Percentiles rank a stretch among this genome's conserved stretches.
Conservation (phyloP, 1,140 invertebrate genomes). For the Conus ventricosus region DNA sequence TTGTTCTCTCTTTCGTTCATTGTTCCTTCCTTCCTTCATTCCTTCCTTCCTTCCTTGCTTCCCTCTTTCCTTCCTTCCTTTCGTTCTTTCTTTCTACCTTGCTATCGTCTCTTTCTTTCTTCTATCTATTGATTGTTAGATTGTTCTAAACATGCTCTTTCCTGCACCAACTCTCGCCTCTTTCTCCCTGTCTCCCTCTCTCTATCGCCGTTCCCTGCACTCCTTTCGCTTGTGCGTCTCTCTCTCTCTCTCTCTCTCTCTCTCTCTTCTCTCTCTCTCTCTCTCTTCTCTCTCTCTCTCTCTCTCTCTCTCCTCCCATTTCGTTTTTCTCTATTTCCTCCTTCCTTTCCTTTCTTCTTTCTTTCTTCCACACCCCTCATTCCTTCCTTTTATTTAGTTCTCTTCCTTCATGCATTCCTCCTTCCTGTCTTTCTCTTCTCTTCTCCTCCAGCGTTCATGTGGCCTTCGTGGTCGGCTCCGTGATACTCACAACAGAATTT, state of each 20-base stretch:
- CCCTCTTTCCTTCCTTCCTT: constrained; percentile 34
- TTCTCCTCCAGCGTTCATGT: neutral
- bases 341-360: constrained; percentile 38
- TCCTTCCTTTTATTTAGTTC: constrained; percentile 34
- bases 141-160: no score
- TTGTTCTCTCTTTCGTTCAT: neutral
- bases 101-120: neutral
- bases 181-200: constrained; percentile 12
- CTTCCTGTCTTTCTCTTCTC: neutral
- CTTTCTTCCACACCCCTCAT: constrained; percentile 15
- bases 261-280: constrained; percentile 8
- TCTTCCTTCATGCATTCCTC: constrained; percentile 18
- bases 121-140: no score
- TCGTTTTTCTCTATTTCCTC: neutral
- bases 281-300: constrained; percentile 1
- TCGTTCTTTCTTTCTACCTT: constrained; percentile 1
- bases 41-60: constrained; percentile 17
- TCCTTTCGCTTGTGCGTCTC: neutral
- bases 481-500: no score
- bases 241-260: constrained; percentile 38
- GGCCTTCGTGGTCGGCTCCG: no score
- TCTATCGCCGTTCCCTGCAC: neutral
- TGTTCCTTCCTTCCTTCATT: constrained; percentile 37
- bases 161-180: no score
- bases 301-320: neutral